These are phyloP conservation scores for Ranitomeya imitator DNA, from an alignment of 2,113 vertebrate species.

Conservation along the genomic window DNA sequence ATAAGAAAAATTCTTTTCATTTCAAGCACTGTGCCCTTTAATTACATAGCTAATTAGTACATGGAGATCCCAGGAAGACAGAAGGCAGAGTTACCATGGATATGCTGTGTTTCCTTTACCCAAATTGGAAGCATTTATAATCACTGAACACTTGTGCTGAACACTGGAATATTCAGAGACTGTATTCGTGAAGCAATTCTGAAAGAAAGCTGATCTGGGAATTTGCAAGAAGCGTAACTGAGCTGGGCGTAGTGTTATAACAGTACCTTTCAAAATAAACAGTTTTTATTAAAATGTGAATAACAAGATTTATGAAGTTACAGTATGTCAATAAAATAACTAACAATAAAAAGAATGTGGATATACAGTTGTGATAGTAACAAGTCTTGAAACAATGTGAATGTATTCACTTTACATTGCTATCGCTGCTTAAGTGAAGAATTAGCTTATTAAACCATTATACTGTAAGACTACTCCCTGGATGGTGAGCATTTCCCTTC, in stretches of 20 bases:
- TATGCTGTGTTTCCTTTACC: constrained; percentile 14
- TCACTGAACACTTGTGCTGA: constrained; percentile 35
- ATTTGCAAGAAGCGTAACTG: background rate
- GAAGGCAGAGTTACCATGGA: constrained; percentile 51
- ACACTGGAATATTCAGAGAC: constrained; percentile 7
- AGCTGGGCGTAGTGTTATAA: background rate
- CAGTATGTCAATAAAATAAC: no score
- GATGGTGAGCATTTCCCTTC: background rate
- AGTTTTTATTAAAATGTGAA: background rate
- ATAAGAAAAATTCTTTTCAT: constrained; percentile 37
- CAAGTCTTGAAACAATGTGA: background rate
- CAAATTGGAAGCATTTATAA: constrained; percentile 42
- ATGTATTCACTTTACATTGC: background rate
- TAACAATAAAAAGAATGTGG: background rate
- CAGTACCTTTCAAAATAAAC: background rate
- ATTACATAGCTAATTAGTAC: constrained; percentile 53
- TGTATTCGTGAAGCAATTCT: background rate
- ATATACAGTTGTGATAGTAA: background rate
- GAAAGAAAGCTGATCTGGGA: background rate
- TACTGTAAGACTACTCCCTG: background rate
- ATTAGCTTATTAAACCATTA: background rate
- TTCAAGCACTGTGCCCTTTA: constrained; percentile 44
- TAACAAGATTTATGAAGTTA: background rate
- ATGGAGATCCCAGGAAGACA: constrained; percentile 18
- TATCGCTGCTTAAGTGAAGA: background rate